Evolutionary conservation across 2,113 vertebrate genomes (phyloP).

Genomic region (Podarcis muralis): DNA sequence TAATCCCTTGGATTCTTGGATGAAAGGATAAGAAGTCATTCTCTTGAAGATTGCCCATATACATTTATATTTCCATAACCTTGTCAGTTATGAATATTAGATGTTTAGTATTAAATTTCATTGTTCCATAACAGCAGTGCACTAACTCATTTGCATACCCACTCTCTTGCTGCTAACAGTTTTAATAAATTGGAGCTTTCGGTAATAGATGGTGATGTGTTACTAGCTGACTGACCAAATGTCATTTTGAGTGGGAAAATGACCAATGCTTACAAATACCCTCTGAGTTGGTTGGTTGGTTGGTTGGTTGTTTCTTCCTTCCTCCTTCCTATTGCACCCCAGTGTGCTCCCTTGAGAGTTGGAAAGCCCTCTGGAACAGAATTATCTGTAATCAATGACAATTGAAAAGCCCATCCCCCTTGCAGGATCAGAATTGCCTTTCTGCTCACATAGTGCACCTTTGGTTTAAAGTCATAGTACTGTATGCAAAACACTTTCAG

Average conservation of each 20-base stretch:
- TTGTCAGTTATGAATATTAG: not conserved
- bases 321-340: no score
- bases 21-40: not conserved
- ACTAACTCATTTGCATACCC: not conserved
- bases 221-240: not conserved
- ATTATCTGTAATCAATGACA: no score
- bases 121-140: not conserved
- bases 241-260: not conserved
- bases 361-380: no score
- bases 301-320: not conserved
- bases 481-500: no score
- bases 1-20: not conserved
- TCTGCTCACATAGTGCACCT: no score
- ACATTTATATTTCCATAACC: not conserved
- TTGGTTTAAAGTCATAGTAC: no score
- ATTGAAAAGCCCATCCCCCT: no score
- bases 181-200: not conserved
- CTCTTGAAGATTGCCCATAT: not conserved
- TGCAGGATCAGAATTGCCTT: no score
- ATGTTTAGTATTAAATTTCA: not conserved
- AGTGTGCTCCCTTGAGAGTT: no score
- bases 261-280: not conserved
- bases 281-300: no score
- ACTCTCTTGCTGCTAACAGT: not conserved
- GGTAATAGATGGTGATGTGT: not conserved